Evolutionary conservation across 2,797 vertebrate species (phyloP).

Genomic region (Perodicticus potto): DNA sequence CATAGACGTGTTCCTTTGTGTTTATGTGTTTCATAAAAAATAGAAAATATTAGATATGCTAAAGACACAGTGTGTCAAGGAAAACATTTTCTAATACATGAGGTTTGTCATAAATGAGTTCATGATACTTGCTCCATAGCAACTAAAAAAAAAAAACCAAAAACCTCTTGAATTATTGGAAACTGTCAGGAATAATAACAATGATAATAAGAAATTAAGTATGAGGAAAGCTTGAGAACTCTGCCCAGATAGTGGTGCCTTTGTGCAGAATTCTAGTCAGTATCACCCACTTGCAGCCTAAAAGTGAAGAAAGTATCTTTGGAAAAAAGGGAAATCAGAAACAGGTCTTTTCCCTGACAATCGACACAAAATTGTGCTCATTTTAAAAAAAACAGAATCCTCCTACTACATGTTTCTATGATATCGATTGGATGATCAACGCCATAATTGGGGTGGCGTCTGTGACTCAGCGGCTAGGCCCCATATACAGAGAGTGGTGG

Average conservation of each 20-base stretch:
- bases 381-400: neutral
- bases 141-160: neutral
- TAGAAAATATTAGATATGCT: neutral
- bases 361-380: neutral
- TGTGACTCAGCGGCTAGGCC: too few species aligned
- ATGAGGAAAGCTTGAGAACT: constrained; percentile 19
- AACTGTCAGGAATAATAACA: neutral
- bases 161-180: neutral
- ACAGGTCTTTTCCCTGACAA: constrained; percentile 4
- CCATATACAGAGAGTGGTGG: too few species aligned
- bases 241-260: neutral
- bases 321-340: neutral
- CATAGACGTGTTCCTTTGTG: neutral
- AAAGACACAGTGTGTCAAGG: neutral
- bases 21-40: neutral
- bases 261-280: constrained; percentile 7
- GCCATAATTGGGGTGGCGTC: neutral
- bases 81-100: constrained; percentile 25
- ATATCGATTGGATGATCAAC: constrained; percentile 7
- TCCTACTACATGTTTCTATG: neutral
- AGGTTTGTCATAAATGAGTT: constrained; percentile 28
- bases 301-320: neutral
- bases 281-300: constrained; percentile 12
- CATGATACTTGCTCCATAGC: neutral
- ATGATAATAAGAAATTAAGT: constrained; percentile 2